Evolutionary conservation across 2,113 vertebrate genomes (phyloP).

Genomic region (Mesembrinibis cayennensis): DNA sequence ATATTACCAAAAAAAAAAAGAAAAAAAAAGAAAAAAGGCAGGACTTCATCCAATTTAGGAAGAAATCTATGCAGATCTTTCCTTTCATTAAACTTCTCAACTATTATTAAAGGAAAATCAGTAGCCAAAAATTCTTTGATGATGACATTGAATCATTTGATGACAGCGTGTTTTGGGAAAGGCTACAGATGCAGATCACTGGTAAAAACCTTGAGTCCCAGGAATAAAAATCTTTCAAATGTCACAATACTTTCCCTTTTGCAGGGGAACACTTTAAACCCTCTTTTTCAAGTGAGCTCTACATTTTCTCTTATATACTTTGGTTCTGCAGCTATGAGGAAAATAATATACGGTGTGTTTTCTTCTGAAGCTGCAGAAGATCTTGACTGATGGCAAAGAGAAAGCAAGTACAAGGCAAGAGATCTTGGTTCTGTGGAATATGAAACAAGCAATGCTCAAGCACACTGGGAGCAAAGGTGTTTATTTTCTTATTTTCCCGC

Average conservation of each 20-base stretch:
- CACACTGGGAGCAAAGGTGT: background rate
- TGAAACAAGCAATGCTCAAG: background rate
- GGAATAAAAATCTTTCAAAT: slow-evolving; percentile 61
- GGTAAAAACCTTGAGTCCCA: slow-evolving; percentile 44
- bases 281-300: background rate
- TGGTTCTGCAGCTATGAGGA: background rate
- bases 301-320: background rate
- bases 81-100: slow-evolving; percentile 78
- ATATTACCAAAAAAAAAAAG: slow-evolving; percentile 66
- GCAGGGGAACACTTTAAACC: slow-evolving; percentile 23
- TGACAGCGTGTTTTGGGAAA: slow-evolving; percentile 64
- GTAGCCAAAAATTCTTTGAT: slow-evolving; percentile 76
- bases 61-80: slow-evolving; percentile 69
- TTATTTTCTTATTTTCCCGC: background rate
- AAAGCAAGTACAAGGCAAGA: background rate
- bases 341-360: fast-evolving
- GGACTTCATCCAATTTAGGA: slow-evolving; percentile 75
- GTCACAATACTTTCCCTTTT: slow-evolving; percentile 60
- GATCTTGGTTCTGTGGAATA: background rate
- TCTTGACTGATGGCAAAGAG: background rate
- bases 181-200: slow-evolving; percentile 41
- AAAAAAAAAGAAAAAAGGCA: slow-evolving; percentile 22
- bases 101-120: slow-evolving; percentile 75
- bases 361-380: background rate
- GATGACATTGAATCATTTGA: slow-evolving; percentile 73